phyloP scores from a whole-genome alignment of 2,113 vertebrate genomes.

The Archocentrus centrarchus region DNA sequence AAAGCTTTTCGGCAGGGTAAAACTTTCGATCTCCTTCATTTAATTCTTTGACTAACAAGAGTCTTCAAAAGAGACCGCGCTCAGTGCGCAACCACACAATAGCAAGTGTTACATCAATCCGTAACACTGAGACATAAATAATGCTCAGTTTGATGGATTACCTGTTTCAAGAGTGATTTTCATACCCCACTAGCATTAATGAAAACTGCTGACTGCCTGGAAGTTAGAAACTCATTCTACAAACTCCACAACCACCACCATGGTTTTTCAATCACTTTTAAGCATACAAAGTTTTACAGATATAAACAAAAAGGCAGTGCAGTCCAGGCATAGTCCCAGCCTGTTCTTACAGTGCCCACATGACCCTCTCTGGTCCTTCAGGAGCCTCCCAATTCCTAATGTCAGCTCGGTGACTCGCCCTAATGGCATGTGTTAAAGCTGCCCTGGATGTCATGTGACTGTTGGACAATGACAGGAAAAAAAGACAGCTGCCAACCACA shows the following conservation, averaged over 20 bases:
- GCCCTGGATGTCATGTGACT: constrained; percentile 69
- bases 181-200: constrained; percentile 30
- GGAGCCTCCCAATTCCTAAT: constrained; percentile 59
- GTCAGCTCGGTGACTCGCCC: constrained; percentile 72
- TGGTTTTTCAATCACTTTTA: constrained; percentile 2
- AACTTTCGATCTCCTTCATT: constrained; percentile 18
- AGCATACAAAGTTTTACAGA: constrained; percentile 22
- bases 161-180: constrained; percentile 29
- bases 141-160: constrained; percentile 41
- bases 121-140: constrained; percentile 14
- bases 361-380: constrained; percentile 64
- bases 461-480: constrained; percentile 75
- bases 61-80: neutral
- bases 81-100: neutral
- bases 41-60: constrained; percentile 11
- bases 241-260: constrained; percentile 12
- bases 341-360: constrained; percentile 30
- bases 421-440: constrained; percentile 76
- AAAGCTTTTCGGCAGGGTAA: constrained; percentile 8
- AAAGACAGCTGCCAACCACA: constrained; percentile 74
- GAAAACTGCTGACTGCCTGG: constrained; percentile 24
- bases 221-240: constrained; percentile 18
- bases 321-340: neutral
- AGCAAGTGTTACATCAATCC: constrained; percentile 10
- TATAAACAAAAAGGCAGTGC: constrained; percentile 11